Evolutionary conservation across 2,888 invertebrate species (phyloP).

Genomic region (Slavum lentiscoides): DNA sequence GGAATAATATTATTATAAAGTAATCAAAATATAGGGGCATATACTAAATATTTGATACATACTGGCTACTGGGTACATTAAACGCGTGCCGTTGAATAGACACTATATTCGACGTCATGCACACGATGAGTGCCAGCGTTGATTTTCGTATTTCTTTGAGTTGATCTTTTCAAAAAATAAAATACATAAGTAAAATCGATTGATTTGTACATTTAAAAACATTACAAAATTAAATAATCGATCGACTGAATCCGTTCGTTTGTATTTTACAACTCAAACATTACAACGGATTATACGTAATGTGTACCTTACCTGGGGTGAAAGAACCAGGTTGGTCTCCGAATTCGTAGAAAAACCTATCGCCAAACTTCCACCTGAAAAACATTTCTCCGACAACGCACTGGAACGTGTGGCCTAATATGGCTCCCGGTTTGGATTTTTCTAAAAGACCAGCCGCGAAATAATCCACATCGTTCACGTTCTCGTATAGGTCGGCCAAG

Average conservation of each 20-base stretch:
- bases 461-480: constrained; percentile 79
- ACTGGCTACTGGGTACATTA: constrained; percentile 55
- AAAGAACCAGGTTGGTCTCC: constrained; percentile 67
- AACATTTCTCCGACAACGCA: constrained; percentile 87
- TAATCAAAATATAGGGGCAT: too few species aligned
- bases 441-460: constrained; percentile 83
- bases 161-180: constrained; percentile 64
- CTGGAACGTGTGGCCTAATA: constrained; percentile 82
- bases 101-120: constrained; percentile 73
- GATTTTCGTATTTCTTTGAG: constrained; percentile 74
- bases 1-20: too few species aligned
- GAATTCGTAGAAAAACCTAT: constrained; percentile 82
- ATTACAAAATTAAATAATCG: too few species aligned
- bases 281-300: too few species aligned
- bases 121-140: constrained; percentile 75
- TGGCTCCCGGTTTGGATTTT: constrained; percentile 71
- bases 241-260: too few species aligned
- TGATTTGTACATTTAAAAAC: too few species aligned
- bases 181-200: neutral
- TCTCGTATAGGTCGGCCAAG: constrained; percentile 68
- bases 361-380: constrained; percentile 78
- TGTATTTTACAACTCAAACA: too few species aligned
- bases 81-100: constrained; percentile 69
- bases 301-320: neutral
- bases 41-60: neutral